Percentiles rank a stretch among this genome's conserved stretches.
phyloP scores from a whole-genome alignment of 2,113 vertebrate genomes.

The Chaenocephalus aceratus region DNA sequence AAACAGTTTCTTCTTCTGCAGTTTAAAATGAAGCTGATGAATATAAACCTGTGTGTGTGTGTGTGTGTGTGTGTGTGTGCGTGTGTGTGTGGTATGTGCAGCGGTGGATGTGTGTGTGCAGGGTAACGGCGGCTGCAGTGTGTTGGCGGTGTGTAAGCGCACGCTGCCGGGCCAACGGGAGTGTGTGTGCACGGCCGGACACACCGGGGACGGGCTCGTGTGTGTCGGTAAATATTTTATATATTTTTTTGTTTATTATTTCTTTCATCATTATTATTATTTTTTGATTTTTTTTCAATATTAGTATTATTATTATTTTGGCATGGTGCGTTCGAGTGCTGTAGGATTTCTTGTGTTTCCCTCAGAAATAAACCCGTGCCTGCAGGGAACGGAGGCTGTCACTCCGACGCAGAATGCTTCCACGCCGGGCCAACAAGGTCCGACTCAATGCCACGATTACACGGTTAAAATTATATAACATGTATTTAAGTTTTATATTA shows the following conservation, averaged over 20 bases:
- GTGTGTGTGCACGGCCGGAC: slow-evolving; percentile 86
- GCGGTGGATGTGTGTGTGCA: slow-evolving; percentile 86
- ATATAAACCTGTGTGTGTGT: no score
- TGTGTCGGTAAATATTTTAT: slow-evolving; percentile 83
- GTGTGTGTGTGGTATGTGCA: no score
- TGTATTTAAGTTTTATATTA: no score
- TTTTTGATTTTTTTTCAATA: no score
- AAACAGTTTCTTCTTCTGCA: no score
- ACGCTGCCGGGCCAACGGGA: slow-evolving; percentile 86
- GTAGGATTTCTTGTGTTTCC: slow-evolving; percentile 22
- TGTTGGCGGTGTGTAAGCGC: slow-evolving; percentile 86
- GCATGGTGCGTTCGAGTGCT: slow-evolving; percentile 15
- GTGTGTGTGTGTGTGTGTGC: no score
- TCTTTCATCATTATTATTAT: no score
- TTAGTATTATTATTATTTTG: no score
- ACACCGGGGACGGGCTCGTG: slow-evolving; percentile 89
- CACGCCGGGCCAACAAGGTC: slow-evolving; percentile 93
- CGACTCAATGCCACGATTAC: slow-evolving; percentile 17
- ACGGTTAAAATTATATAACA: no score
- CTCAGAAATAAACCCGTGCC: slow-evolving; percentile 93
- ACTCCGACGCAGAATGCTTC: slow-evolving; percentile 88
- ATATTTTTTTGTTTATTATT: no score
- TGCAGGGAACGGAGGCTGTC: slow-evolving; percentile 88
- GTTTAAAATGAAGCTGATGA: no score
- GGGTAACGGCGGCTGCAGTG: slow-evolving; percentile 90